Percentiles rank a stretch among this genome's conserved stretches.
These are phyloP conservation scores for Hylaeus anthracinus DNA, from an alignment of 1,140 invertebrate species.

Conservation along the genomic window DNA sequence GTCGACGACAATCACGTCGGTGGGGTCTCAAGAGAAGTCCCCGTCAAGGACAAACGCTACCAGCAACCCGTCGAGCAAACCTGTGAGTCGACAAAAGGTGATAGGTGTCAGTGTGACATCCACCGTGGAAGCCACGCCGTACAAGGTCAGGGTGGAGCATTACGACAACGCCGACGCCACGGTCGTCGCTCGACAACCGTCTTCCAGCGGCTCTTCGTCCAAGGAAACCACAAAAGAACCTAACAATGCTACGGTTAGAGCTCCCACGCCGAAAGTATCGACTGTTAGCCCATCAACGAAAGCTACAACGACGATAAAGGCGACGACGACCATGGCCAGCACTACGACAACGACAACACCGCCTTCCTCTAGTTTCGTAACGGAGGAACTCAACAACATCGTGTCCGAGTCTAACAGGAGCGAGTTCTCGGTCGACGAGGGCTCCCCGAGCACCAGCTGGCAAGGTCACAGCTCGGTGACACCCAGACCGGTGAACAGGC, in stretches of 20 bases:
- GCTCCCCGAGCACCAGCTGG: conserved; percentile 77
- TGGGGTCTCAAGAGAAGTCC: not conserved
- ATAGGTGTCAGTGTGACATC: conserved; percentile 79
- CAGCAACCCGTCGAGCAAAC: conserved; percentile 1
- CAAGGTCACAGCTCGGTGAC: conserved; percentile 67
- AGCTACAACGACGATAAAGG: conserved; percentile 19
- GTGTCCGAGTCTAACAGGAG: conserved; percentile 82
- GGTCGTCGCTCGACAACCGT: conserved; percentile 43
- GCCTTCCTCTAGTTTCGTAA: conserved; percentile 70
- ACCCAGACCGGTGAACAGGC: conserved; percentile 49
- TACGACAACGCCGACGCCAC: conserved; percentile 59
- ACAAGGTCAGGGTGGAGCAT: conserved; percentile 77
- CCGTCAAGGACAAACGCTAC: conserved; percentile 39
- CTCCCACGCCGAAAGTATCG: conserved; percentile 43
- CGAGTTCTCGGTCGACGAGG: conserved; percentile 82
- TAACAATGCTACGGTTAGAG: conserved; percentile 20
- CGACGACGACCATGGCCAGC: conserved; percentile 27
- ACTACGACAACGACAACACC: conserved; percentile 49
- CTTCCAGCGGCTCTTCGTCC: not conserved
- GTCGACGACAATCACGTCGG: conserved; percentile 11
- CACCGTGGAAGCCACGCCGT: conserved; percentile 77
- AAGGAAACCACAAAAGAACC: conserved; percentile 29
- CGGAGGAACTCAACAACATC: conserved; percentile 80
- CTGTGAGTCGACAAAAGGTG: conserved; percentile 72
- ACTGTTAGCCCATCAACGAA: conserved; percentile 38